Conservation (phyloP, 2,113 vertebrate genomes). For the Oxyruncus cristatus region DNA sequence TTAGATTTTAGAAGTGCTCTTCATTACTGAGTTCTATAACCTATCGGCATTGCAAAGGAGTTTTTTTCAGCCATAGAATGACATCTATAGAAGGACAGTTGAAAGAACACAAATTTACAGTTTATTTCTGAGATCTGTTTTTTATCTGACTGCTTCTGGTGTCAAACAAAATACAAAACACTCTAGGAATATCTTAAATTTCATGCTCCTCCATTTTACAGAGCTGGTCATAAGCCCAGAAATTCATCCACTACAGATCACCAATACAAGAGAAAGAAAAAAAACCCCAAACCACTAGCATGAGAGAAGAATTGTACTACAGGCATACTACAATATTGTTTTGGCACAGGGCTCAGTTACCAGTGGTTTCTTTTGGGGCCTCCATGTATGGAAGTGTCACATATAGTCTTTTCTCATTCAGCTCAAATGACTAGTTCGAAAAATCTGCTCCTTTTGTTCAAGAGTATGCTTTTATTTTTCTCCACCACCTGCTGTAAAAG, state of each 20-base stretch:
- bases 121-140: neutral
- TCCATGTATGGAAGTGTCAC: neutral
- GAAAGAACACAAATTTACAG: neutral
- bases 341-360: neutral
- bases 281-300: neutral
- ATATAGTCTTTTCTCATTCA: neutral
- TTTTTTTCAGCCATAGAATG: neutral
- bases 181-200: neutral
- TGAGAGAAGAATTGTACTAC: neutral
- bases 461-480: constrained; percentile 3
- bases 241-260: neutral
- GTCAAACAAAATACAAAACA: neutral
- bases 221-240: neutral
- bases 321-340: neutral
- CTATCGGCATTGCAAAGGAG: neutral
- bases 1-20: neutral
- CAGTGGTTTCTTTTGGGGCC: neutral
- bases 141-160: neutral
- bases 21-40: neutral
- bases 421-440: neutral
- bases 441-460: constrained; percentile 8
- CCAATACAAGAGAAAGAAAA: neutral
- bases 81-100: neutral
- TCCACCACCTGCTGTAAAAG: constrained; percentile 8
- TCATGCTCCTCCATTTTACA: neutral